These are phyloP conservation scores for Oryzaephilus surinamensis DNA, from an alignment of 1,140 invertebrate species.

Conservation along the genomic window DNA sequence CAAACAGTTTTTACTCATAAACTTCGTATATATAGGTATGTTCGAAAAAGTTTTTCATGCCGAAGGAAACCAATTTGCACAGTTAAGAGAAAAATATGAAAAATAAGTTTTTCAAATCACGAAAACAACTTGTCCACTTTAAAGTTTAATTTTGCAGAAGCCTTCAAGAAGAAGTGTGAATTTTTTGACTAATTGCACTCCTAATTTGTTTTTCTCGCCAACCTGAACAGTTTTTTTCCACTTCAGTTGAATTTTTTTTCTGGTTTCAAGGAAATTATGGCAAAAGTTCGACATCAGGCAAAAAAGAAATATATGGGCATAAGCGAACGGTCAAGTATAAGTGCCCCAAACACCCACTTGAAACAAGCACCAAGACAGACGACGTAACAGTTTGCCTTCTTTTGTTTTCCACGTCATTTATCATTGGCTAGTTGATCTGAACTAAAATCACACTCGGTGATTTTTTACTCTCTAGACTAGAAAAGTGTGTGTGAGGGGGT, in stretches of 20 bases:
- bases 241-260: background rate
- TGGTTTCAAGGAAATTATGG: background rate
- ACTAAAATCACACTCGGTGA: constrained; percentile 11
- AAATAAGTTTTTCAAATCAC: too few relatives aligned
- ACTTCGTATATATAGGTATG: too few relatives aligned
- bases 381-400: constrained; percentile 15
- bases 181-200: background rate
- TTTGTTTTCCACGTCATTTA: constrained; percentile 15
- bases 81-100: too few relatives aligned
- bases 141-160: too few relatives aligned
- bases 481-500: constrained; percentile 8
- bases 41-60: too few relatives aligned
- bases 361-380: constrained; percentile 13
- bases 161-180: too few relatives aligned
- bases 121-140: too few relatives aligned
- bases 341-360: constrained; percentile 3
- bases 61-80: too few relatives aligned
- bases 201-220: background rate
- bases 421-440: constrained; percentile 10
- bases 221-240: background rate
- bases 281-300: background rate
- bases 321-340: background rate
- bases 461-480: constrained; percentile 7
- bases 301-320: background rate
- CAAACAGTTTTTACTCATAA: too few relatives aligned